Conservation (phyloP, 1,140 invertebrate genomes). For the Andrena cerasifolii region DNA sequence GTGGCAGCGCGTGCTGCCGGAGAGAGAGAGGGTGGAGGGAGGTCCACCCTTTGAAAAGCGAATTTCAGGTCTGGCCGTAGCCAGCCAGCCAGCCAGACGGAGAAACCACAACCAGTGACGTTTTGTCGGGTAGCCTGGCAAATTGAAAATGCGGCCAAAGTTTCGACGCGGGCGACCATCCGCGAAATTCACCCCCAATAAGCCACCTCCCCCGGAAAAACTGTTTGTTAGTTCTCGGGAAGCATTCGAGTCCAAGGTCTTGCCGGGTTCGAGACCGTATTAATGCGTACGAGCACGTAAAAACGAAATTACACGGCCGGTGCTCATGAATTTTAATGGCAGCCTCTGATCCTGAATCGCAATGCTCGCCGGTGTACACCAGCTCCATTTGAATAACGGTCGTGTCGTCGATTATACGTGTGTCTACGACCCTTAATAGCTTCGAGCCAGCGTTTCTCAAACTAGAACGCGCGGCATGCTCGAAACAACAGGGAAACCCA, state of each 20-base stretch:
- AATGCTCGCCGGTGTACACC: constrained; percentile 27
- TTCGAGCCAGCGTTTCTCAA: not conserved
- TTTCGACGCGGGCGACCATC: not conserved
- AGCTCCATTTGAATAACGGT: constrained; percentile 39
- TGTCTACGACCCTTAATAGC: constrained; percentile 25
- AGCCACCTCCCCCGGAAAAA: not conserved
- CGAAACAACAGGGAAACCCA: no score
- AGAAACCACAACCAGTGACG: constrained; percentile 48
- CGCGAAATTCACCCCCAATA: constrained; percentile 12
- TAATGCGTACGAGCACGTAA: constrained; percentile 32
- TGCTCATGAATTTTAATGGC: constrained; percentile 45
- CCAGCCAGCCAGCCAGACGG: constrained; percentile 29
- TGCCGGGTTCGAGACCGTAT: not conserved
- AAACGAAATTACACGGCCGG: constrained; percentile 36
- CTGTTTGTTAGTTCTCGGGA: not conserved
- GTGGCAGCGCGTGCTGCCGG: constrained; percentile 8
- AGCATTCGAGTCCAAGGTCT: not conserved
- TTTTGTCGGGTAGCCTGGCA: constrained; percentile 34
- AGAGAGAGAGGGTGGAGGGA: not conserved
- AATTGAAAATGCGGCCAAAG: constrained; percentile 42
- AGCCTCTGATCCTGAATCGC: constrained; percentile 32
- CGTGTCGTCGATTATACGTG: constrained; percentile 37
- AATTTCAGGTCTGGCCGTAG: constrained; percentile 36
- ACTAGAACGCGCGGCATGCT: not conserved
- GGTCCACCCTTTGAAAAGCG: constrained; percentile 51